These are phyloP conservation scores for Acanthopagrus latus DNA, from an alignment of 2,797 vertebrate genomes.

Conservation along the genomic window DNA sequence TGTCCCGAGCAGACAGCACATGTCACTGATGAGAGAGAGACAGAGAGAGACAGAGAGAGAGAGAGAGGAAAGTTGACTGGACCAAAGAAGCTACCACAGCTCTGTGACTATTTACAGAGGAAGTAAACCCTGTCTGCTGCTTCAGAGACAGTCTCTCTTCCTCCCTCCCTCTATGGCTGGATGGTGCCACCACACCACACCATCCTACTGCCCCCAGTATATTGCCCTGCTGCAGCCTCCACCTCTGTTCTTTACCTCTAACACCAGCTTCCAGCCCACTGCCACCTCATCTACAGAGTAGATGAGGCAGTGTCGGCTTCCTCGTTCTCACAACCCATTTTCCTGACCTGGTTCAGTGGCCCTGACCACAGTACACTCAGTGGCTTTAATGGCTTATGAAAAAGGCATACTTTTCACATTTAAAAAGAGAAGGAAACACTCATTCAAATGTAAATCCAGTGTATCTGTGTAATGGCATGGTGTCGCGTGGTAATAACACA, in stretches of 20 bases:
- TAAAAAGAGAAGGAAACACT: slow-evolving; percentile 41
- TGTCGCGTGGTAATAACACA: slow-evolving; percentile 52
- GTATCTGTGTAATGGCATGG: slow-evolving; percentile 54
- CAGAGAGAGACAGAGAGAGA: slow-evolving; percentile 47
- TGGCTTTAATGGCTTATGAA: slow-evolving; percentile 47
- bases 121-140: slow-evolving; percentile 46
- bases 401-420: slow-evolving; percentile 57
- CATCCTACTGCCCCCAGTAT: slow-evolving; percentile 32
- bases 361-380: slow-evolving; percentile 56
- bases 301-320: slow-evolving; percentile 52
- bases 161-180: slow-evolving; percentile 25
- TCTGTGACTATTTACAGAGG: slow-evolving; percentile 77
- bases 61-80: slow-evolving; percentile 55
- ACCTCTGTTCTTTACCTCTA: slow-evolving; percentile 46
- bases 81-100: slow-evolving; percentile 48
- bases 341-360: slow-evolving; percentile 52
- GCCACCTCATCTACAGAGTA: slow-evolving; percentile 63
- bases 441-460: slow-evolving; percentile 49
- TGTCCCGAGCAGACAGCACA: slow-evolving; percentile 82
- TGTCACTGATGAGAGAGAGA: slow-evolving; percentile 75
- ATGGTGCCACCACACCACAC: slow-evolving; percentile 57
- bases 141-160: slow-evolving; percentile 36
- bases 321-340: slow-evolving; percentile 59
- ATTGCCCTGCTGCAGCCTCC: slow-evolving; percentile 39
- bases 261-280: slow-evolving; percentile 50